A percentile compares a stretch with the other conserved stretches of the same genome.
Conservation (phyloP, 2,888 invertebrate genomes). For the Hypomecis atomaria region DNA sequence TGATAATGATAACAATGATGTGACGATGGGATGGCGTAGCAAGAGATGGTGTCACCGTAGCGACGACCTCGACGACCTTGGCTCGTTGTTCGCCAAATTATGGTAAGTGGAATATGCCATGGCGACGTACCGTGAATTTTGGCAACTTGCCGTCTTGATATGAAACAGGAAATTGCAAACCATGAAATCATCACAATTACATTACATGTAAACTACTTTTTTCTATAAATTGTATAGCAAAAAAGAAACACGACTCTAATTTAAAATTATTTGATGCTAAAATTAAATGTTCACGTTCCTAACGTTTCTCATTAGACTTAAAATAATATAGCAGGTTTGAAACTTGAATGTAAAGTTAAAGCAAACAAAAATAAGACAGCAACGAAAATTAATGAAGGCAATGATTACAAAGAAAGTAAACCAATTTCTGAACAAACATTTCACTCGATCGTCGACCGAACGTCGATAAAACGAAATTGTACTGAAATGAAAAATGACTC, state of each 20-base stretch:
- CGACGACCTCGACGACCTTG: slow-evolving; percentile 67
- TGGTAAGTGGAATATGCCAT: slow-evolving; percentile 57
- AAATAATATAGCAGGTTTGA: not conserved
- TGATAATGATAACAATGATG: slow-evolving; percentile 38
- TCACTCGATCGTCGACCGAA: slow-evolving; percentile 13
- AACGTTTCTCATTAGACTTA: too few relatives aligned
- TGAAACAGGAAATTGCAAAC: slow-evolving; percentile 31
- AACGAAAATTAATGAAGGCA: slow-evolving; percentile 16
- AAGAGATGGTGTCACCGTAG: slow-evolving; percentile 51
- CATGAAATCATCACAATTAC: slow-evolving; percentile 20
- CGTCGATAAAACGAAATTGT: slow-evolving; percentile 29
- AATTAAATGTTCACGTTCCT: too few relatives aligned
- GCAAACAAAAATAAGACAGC: slow-evolving; percentile 13
- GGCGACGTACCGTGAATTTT: slow-evolving; percentile 35
- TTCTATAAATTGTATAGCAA: not conserved
- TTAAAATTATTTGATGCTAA: too few relatives aligned
- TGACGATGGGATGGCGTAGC: slow-evolving; percentile 56
- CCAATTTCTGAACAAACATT: slow-evolving; percentile 24
- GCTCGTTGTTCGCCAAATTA: slow-evolving; percentile 51
- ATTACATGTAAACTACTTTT: slow-evolving; percentile 13
- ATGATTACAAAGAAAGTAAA: slow-evolving; percentile 27
- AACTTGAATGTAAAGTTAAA: not conserved
- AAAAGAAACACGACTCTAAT: not conserved
- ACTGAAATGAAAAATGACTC: slow-evolving; percentile 26
- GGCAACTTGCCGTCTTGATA: slow-evolving; percentile 27